Conservation (phyloP, 1,140 invertebrate genomes). For the Rhyzopertha dominica region DNA sequence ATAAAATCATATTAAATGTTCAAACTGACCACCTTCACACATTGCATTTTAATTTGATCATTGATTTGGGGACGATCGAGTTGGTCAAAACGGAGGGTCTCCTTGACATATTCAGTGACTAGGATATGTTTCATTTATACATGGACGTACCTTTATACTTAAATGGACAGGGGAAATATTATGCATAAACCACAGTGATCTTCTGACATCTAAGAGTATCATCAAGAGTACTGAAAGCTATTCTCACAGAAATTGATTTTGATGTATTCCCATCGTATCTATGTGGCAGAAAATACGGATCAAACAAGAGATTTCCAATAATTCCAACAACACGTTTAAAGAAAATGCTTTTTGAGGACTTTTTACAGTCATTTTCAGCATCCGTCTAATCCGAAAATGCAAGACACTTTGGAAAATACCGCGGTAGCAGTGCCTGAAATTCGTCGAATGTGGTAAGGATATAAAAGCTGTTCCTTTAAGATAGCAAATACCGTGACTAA, state of each 20-base stretch:
- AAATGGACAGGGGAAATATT: conserved; percentile 6
- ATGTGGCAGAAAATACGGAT: conserved; percentile 2
- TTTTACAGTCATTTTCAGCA: no score
- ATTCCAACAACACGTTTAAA: no score
- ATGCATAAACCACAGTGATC: conserved; percentile 3
- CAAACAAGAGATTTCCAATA: neutral
- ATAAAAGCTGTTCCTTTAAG: no score
- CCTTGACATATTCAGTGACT: conserved; percentile 7
- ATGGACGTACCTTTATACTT: neutral
- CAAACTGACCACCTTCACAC: no score
- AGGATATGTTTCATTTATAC: conserved; percentile 2
- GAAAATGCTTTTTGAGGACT: no score
- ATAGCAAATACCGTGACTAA: no score
- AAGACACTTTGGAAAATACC: no score
- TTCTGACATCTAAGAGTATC: conserved; percentile 1
- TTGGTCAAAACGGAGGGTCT: conserved; percentile 1
- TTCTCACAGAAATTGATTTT: conserved; percentile 5
- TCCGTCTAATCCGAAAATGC: no score
- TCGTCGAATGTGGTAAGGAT: no score
- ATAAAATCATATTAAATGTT: no score
- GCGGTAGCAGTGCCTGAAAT: no score
- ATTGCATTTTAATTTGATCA: no score
- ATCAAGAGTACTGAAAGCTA: conserved; percentile 4
- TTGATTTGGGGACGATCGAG: conserved; percentile 4
- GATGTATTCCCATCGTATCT: conserved; percentile 6